Evolutionary conservation across 1,140 invertebrate species (phyloP), one percentile per base, ranked within the genome.

Genomic region (Drosophila arizonae): DNA sequence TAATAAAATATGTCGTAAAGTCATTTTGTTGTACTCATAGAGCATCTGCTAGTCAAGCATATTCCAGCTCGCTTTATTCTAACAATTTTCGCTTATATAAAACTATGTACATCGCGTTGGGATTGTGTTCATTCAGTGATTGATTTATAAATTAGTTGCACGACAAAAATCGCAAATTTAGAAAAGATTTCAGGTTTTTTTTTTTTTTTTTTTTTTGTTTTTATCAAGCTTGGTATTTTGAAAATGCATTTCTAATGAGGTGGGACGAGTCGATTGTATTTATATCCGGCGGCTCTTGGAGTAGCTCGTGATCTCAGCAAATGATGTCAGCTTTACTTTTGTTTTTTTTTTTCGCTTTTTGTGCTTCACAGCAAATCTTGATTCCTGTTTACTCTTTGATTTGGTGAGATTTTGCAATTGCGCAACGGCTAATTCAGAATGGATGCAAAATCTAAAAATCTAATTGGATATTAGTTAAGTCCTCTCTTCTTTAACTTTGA

Each of bases 191-290:
- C 67, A 54, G 58, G 74, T 77, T 86, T 86, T 41, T 41, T 41
- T 41, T 41, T 41, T 41, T 41, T 41, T 4, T 10, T 30, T 30
- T 4, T 30, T 39, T 39, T 4, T 11, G 66, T 77, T 85, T 85
- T 41, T 39, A 50, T 9, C 46, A n/a, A 57, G 33, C 33, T 77
- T 54, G 46, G 41, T 64, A 43, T 64, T 70, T 72, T 30, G 62
- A 84, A 79, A 88, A 86, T 86, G 84, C 84, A 86, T 82, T 82
- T 82, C 76, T 79, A 86, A 86, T 86, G 76, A 82, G 82, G 57
- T 73, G 36, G 6, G 36, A 10, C 21, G 24, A 43, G 26, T 24
- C 50, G 69, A 50, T 46, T 55, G n/a, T 26, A 30, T 15, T 62
- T 26, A 48, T 64, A 71, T 30, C 15, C 17, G 28, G 39, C 55